Conservation (phyloP, 2,888 invertebrate genomes). For the Leptura quadrifasciata region DNA sequence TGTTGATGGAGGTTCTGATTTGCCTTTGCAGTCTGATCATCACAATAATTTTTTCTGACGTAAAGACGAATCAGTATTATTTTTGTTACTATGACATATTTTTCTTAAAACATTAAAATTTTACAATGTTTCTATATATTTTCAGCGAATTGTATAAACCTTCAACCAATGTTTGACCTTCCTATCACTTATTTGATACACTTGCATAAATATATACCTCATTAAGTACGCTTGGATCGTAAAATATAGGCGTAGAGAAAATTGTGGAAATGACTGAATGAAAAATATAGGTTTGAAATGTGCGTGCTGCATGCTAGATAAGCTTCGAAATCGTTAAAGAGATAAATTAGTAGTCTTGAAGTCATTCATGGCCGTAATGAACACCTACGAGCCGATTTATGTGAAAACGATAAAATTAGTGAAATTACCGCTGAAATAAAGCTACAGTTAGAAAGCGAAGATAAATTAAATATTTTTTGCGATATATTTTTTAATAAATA, state of each 20-base stretch:
- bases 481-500: too few relatives aligned
- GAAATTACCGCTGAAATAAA: not conserved
- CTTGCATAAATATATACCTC: not conserved
- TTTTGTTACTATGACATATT: too few relatives aligned
- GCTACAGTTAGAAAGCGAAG: not conserved
- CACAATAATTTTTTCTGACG: too few relatives aligned
- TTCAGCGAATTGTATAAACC: too few relatives aligned
- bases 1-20: too few relatives aligned
- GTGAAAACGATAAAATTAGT: not conserved
- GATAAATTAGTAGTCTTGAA: conserved; percentile 20
- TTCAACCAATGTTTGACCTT: too few relatives aligned
- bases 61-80: too few relatives aligned
- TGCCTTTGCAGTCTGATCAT: too few relatives aligned
- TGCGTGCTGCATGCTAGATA: conserved; percentile 25
- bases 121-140: too few relatives aligned
- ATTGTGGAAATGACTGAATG: not conserved
- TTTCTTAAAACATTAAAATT: too few relatives aligned
- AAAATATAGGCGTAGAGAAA: not conserved
- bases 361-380: conserved; percentile 11
- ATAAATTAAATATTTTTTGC: not conserved
- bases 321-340: conserved; percentile 21
- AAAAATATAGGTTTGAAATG: conserved; percentile 15
- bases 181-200: too few relatives aligned
- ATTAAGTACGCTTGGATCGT: not conserved
- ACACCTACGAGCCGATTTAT: conserved; percentile 11